Percentiles rank a stretch among this genome's conserved stretches.
Conservation (phyloP, 2,888 invertebrate genomes). For the Campoplex nolae region DNA sequence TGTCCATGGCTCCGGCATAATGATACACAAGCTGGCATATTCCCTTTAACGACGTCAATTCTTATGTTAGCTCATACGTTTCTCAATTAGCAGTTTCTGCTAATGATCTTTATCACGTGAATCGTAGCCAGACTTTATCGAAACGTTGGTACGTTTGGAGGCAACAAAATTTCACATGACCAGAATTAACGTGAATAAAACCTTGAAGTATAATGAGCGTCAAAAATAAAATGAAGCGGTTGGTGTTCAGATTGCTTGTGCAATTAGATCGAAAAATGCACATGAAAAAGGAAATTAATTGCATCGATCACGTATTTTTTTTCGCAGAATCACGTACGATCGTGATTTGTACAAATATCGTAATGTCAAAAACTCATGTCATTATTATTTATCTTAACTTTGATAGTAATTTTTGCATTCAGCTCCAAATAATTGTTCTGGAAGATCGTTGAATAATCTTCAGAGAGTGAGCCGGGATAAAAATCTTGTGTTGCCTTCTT, state of each 20-base stretch:
- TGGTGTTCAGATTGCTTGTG: neutral
- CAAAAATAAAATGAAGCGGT: neutral
- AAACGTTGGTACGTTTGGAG: neutral
- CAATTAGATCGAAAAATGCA: neutral
- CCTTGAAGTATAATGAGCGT: neutral
- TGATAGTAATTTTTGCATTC: too few species aligned
- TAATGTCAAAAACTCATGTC: too few species aligned
- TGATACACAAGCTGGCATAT: conserved; percentile 24
- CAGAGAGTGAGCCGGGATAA: too few species aligned
- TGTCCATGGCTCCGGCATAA: neutral
- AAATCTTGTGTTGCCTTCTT: too few species aligned
- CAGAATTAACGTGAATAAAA: neutral
- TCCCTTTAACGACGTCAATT: conserved; percentile 35
- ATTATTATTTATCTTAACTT: too few species aligned
- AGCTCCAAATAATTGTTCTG: too few species aligned
- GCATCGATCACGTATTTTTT: neutral
- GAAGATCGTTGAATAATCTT: too few species aligned
- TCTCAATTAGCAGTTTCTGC: conserved; percentile 1
- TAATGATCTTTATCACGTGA: conserved; percentile 29
- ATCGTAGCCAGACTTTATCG: neutral
- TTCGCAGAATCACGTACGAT: too few species aligned
- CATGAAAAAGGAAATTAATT: neutral
- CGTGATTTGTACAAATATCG: too few species aligned
- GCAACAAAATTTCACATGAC: neutral
- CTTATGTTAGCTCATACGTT: conserved; percentile 42